A percentile compares a stretch with the other conserved stretches of the same genome.
phyloP scores from a whole-genome alignment of 92 coral and sea anemone genomes.

The Scolanthus callimorphus region DNA sequence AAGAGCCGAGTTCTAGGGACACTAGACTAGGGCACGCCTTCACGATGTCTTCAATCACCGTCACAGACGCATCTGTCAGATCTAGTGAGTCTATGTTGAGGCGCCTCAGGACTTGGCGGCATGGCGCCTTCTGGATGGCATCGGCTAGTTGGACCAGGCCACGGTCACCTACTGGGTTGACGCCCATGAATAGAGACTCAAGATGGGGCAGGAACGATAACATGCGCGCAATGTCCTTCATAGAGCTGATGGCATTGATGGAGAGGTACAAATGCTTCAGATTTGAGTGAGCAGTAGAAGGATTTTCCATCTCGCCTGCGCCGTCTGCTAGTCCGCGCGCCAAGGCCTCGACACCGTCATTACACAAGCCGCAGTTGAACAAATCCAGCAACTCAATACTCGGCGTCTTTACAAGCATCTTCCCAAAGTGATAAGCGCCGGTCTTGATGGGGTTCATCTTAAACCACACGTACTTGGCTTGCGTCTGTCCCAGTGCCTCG shows the following conservation, averaged over 20 bases:
- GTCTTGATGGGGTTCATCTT: constrained; percentile 61
- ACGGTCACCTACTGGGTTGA: constrained; percentile 38
- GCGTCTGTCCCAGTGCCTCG: constrained; percentile 46
- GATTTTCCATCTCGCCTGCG: constrained; percentile 12
- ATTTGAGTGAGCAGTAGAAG: constrained; percentile 28
- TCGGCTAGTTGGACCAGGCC: constrained; percentile 33
- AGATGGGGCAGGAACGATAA: constrained; percentile 43
- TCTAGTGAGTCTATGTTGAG: constrained; percentile 42
- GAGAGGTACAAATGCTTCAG: constrained; percentile 48
- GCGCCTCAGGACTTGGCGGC: constrained; percentile 30
- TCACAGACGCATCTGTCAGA: constrained; percentile 45
- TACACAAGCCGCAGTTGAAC: constrained; percentile 59
- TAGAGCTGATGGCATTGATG: constrained; percentile 49
- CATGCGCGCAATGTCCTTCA: constrained; percentile 14
- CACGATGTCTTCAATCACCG: constrained; percentile 43
- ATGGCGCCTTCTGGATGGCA: constrained; percentile 14
- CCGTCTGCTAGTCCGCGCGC: constrained; percentile 38
- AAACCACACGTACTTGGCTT: constrained; percentile 47
- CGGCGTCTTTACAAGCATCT: constrained; percentile 39
- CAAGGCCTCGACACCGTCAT: constrained; percentile 50
- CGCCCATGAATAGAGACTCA: constrained; percentile 44
- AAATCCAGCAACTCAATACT: constrained; percentile 43
- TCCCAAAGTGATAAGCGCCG: constrained; percentile 48
- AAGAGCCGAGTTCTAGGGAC: constrained; percentile 51
- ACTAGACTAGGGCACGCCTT: constrained; percentile 47